Conservation (phyloP, 2,113 vertebrate genomes). For the human (Homo sapiens) region DNA sequence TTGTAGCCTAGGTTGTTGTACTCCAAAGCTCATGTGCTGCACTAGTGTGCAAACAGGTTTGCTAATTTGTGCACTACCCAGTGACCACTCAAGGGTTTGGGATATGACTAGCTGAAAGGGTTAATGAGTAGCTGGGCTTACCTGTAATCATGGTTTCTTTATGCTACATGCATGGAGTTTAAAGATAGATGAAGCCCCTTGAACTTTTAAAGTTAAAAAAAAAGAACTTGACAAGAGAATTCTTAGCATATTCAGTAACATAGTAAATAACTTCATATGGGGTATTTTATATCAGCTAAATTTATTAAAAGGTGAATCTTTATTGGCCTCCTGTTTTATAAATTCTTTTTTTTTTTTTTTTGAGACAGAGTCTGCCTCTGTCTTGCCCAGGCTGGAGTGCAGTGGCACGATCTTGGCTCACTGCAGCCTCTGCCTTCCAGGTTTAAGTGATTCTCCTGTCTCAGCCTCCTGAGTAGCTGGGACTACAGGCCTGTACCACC, state of each 20-base stretch:
- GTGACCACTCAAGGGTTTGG: not conserved
- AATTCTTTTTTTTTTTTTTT: no score
- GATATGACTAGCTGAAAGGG: not conserved
- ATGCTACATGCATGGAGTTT: not conserved
- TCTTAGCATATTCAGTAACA: not conserved
- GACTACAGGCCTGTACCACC: no score
- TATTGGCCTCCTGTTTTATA: not conserved
- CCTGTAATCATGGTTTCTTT: not conserved
- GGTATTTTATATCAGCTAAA: not conserved
- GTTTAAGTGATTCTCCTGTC: no score
- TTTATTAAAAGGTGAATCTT: not conserved
- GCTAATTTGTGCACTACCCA: not conserved
- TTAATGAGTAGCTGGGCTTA: not conserved
- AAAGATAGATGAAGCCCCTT: not conserved
- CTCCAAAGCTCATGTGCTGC: not conserved
- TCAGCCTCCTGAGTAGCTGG: no score
- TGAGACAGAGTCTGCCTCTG: no score
- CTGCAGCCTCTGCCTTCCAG: no score
- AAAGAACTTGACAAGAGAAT: not conserved
- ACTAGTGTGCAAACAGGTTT: not conserved
- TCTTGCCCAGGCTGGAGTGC: no score
- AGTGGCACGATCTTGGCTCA: no score
- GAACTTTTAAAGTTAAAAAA: not conserved
- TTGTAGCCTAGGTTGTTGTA: not conserved
- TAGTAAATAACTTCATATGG: not conserved